Evolutionary conservation across 1,140 invertebrate genomes (phyloP).

Genomic region (Penaeus vannamei): DNA sequence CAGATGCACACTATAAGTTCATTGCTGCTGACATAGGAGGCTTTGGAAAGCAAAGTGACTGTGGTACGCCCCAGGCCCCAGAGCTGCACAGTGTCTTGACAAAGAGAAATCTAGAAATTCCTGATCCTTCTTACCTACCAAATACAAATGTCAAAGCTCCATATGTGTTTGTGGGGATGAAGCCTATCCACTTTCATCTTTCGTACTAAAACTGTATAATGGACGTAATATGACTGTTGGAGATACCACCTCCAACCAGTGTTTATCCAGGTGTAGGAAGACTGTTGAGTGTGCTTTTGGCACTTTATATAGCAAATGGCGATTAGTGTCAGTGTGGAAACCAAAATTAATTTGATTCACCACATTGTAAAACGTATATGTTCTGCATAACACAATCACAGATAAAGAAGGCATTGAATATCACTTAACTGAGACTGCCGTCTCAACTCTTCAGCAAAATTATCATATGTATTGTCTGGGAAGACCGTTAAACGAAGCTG

Average conservation of each 20-base stretch:
- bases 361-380: constrained; percentile 56
- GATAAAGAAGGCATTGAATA: constrained; percentile 47
- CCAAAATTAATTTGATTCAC: constrained; percentile 44
- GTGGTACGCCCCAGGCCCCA: constrained; percentile 57
- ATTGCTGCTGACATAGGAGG: constrained; percentile 66
- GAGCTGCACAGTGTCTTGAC: constrained; percentile 36
- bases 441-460: neutral
- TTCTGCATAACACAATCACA: constrained; percentile 46
- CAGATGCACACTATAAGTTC: constrained; percentile 67
- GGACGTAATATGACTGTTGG: constrained; percentile 36
- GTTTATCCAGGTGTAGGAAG: constrained; percentile 50
- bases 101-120: constrained; percentile 23
- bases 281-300: constrained; percentile 57
- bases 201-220: constrained; percentile 24
- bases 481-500: constrained; percentile 44
- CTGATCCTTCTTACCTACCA: constrained; percentile 38
- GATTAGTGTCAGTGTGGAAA: constrained; percentile 39
- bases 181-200: constrained; percentile 45
- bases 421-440: constrained; percentile 39
- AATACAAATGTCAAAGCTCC: constrained; percentile 45
- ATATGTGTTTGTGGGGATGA: constrained; percentile 37
- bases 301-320: constrained; percentile 49
- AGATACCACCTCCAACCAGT: constrained; percentile 50
- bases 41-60: constrained; percentile 68
- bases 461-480: constrained; percentile 8